Percentiles rank a stretch among this genome's conserved stretches.
Conservation (phyloP, 2,797 vertebrate species). For the Chelonia mydas region DNA sequence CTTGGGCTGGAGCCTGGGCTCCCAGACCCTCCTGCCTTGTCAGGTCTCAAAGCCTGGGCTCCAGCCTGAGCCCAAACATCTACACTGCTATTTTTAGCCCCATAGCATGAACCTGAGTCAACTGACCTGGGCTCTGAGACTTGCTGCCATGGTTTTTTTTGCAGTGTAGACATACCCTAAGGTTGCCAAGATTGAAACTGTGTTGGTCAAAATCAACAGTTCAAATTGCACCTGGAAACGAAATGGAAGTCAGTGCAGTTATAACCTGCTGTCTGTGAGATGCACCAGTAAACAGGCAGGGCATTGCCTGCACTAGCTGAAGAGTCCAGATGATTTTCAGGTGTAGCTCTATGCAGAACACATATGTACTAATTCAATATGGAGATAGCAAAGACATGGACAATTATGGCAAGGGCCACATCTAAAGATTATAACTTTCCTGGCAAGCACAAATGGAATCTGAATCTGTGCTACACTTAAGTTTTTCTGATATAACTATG, state of each 20-base stretch:
- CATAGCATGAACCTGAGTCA: too few species aligned
- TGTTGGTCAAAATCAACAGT: not conserved
- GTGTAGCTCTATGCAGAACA: not conserved
- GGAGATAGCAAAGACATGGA: not conserved
- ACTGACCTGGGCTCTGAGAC: too few species aligned
- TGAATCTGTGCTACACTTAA: not conserved
- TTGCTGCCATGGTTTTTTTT: too few species aligned
- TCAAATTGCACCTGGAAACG: not conserved
- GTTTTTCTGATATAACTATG: not conserved
- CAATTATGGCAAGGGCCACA: not conserved
- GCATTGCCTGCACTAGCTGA: not conserved
- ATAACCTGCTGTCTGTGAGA: not conserved
- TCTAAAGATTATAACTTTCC: not conserved
- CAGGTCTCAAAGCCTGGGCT: too few species aligned
- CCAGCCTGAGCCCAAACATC: too few species aligned
- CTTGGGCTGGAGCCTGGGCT: too few species aligned
- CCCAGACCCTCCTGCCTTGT: too few species aligned
- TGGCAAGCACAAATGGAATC: not conserved
- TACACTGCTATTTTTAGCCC: too few species aligned
- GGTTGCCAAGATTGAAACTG: not conserved
- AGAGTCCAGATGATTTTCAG: not conserved
- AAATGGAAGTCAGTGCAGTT: not conserved
- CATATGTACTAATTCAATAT: not conserved
- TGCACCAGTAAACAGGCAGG: rapidly evolving
- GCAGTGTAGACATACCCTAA: not conserved